Base-by-base conservation (phyloP, 1,140 invertebrate genomes). In the Neodiprion fabricii region DNA sequence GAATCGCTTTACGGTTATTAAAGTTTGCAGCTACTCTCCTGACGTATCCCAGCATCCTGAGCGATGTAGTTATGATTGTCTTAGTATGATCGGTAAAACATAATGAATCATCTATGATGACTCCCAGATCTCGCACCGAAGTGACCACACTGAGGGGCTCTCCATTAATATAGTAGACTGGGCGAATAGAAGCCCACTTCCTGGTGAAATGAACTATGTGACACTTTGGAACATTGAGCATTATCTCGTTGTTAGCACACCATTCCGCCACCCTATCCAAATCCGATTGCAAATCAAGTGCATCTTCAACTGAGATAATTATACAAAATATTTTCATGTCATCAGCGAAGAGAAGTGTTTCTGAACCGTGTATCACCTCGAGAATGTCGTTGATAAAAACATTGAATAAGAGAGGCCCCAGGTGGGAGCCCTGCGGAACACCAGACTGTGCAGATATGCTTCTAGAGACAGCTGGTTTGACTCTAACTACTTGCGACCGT, bases 241-340 rank as follows among this genome's bases (percentile, higher is more conserved):
- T n/a, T 23, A 78, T n/a, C 14, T 23, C 7, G n/a, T 78, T 75
- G 7, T 1, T 10, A 5, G 8, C n/a, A 40, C 74, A 75, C 72
- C 72, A 78, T 1, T 69, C 67, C 9, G 1, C n/a, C 14, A 72
- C 21, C 4, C 9, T 14, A 28, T 40, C 40, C 9, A 78, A 10
- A 70, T 74, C 72, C 3, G 7, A 1, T 74, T 76, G 74, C 9
- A 78, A 9, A 1, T 12, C 17, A 1, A 48, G 2, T 61, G 69
- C 68, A 70, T 75, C 77, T 11, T 69, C 17, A 17, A 49, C n/a
- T n/a, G 28, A 40, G 11, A 65, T 66, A n/a, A 75, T 71, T 10
- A 67, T 66, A n/a, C n/a, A 9, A 48, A 48, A 78, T 9, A 78
- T 50, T 50, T 78, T 78, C 3, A 73, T 49, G 71, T 78, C 74